Base-by-base conservation (phyloP, 1,140 invertebrate genomes). In the Odontomachus brunneus region DNA sequence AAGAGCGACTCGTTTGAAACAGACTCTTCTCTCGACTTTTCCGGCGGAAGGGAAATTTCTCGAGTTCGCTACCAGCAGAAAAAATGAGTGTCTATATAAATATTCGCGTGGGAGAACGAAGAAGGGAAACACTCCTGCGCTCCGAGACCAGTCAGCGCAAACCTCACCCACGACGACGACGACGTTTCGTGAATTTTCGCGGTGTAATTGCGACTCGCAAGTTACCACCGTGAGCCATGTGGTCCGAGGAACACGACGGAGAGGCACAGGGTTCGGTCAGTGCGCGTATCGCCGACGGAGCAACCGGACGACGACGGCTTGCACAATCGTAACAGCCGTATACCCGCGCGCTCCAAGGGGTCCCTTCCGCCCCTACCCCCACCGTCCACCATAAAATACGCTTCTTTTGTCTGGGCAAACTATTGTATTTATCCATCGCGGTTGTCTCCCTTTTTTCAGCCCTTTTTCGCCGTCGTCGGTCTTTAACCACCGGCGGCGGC, bases 381-480 rank as follows among this genome's bases (percentile, higher is more conserved):
- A 44, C 24, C 15, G 7, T 59, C 29, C 24, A 44, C 55, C 33
- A 72, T 83, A 82, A 84, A 87, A 87, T 85, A 87, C 78, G 59
- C 17, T 67, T 59, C 83, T 72, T 87, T 87, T 87, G 85, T 87
- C 83, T 82, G 55, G 55, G 53, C 24, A 72, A 87, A 85, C 85
- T 87, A 87, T 87, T 87, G 83, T 87, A 87, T 87, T 87, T 87
- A 82, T 87, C 69, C 85, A 51, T 65, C 62, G 75, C 69, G 75
- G 71, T 82, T 82, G 65, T 72, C 69, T 66, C 49, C 33, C 57
- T 19, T 62, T 26, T 76, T 53, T 76, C 60, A 33, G 73, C 60
- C 26, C 60, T 38, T 76, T 83, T 65, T 53, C 29, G 38, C 44
- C 44, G 26, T 51, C 59, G 73, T 38, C 48, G 60, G 60, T 76